Evolutionary conservation across 2,888 invertebrate species (phyloP), one percentile per base, ranked within the genome.

Genomic region (Sialis lutaria): DNA sequence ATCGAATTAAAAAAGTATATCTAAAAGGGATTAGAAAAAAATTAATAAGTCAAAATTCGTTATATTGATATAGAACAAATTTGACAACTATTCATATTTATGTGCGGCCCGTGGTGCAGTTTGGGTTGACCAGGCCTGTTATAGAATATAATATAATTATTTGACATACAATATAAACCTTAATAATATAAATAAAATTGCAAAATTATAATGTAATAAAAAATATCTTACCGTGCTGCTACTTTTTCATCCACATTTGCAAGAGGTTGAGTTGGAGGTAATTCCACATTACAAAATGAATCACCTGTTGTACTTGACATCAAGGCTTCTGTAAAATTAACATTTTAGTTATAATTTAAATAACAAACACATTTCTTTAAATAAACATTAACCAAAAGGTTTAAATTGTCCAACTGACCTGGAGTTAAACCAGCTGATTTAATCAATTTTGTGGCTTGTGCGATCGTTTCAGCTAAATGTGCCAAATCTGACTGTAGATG

Each of bases 401-500:
- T 13, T 10, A 22, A 2, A n/a, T 12, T 6, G 6, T n/a, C 6
- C 37, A 33, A 44, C 34, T 49, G 51, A 63, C 64, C 63, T 51
- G 63, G 56, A 30, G 63, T 60, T 33, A 65, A 50, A 10, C 64
- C 64, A 33, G 81, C 80, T 35, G 75, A 75, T 63, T 83, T 80
- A 49, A 85, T 77, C 40, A 84, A 65, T 48, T 77, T 79, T 2
- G 82, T 80, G 12, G 85, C 85, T 61, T 84, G 81, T n/a, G 81
- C 79, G 52, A 85, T 76, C 9, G 83, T 82, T 58, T 81, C 79
- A 6, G 82, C 79, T 40, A 85, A 62, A 54, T 79, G 75, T 2
- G 75, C 74, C 48, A 83, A 64, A 57, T 81, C 79, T n/a, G 70
- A 66, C 49, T 68, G 63, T 32, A 52, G 50, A 34, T 66, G 52